Conservation (phyloP, 2,888 invertebrate species). For the Punctoribates punctum region DNA sequence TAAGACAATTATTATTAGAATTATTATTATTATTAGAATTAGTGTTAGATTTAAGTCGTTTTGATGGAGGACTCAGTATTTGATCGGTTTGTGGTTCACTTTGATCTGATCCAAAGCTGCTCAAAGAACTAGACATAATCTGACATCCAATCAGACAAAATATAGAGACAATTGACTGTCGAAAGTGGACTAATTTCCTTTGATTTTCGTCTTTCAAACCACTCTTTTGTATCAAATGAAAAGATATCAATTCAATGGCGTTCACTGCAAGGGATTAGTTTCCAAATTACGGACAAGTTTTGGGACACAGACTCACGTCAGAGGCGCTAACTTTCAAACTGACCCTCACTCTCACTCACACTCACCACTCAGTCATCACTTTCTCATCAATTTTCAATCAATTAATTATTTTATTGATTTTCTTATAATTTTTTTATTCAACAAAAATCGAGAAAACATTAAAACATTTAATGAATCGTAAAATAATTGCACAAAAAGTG, state of each 20-base stretch:
- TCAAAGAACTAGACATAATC: constrained; percentile 33
- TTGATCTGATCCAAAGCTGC: constrained; percentile 7
- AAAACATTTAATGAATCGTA: too few species aligned
- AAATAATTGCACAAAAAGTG: constrained; percentile 1
- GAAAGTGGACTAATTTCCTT: neutral
- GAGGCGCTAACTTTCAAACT: too few species aligned
- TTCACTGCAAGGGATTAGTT: too few species aligned
- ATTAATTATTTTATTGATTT: too few species aligned
- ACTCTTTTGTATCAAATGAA: neutral
- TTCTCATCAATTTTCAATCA: neutral
- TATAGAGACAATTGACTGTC: neutral
- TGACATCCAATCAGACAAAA: neutral
- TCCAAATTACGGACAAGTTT: too few species aligned
- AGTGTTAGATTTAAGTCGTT: constrained; percentile 1
- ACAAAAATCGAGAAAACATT: too few species aligned
- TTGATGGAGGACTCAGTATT: constrained; percentile 8
- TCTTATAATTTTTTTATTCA: neutral
- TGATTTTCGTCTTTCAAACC: neutral
- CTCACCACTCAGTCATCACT: too few species aligned
- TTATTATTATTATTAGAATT: neutral
- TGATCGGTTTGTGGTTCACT: constrained; percentile 32
- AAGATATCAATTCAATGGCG: too few species aligned
- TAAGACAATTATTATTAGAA: neutral
- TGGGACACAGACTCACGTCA: too few species aligned
- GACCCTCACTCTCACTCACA: too few species aligned